These are phyloP conservation scores for Chaetura pelagica DNA, from an alignment of 2,113 vertebrate genomes.

Conservation along the genomic window DNA sequence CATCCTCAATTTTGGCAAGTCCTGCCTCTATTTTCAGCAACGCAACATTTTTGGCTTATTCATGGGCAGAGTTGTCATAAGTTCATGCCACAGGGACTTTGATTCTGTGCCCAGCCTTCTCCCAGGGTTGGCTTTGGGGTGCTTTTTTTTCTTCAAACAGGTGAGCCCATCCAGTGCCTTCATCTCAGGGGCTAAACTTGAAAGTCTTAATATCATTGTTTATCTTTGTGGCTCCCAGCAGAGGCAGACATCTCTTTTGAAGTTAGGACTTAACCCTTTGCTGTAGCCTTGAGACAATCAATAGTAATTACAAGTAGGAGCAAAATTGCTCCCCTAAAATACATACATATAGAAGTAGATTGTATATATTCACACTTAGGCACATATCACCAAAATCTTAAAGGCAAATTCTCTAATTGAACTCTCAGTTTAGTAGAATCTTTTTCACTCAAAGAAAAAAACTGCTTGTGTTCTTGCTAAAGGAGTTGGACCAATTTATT, in stretches of 20 bases:
- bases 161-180: neutral
- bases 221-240: constrained; percentile 36
- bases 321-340: constrained; percentile 17
- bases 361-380: neutral
- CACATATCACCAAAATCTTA: neutral
- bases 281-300: constrained; percentile 4
- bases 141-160: neutral
- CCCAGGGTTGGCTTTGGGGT: neutral
- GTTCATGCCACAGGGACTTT: constrained; percentile 28
- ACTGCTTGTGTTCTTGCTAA: neutral
- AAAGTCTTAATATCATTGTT: constrained; percentile 39
- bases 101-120: constrained; percentile 12
- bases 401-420: constrained; percentile 6
- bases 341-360: neutral
- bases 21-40: neutral
- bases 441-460: neutral
- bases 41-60: neutral
- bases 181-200: neutral
- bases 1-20: neutral
- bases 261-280: constrained; percentile 30
- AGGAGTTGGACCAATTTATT: neutral
- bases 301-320: neutral
- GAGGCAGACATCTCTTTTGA: constrained; percentile 25
- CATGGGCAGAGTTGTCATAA: neutral
- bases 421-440: neutral